These are phyloP conservation scores for Sminthurinus aureus DNA, from an alignment of 2,888 invertebrate genomes.

Conservation along the genomic window DNA sequence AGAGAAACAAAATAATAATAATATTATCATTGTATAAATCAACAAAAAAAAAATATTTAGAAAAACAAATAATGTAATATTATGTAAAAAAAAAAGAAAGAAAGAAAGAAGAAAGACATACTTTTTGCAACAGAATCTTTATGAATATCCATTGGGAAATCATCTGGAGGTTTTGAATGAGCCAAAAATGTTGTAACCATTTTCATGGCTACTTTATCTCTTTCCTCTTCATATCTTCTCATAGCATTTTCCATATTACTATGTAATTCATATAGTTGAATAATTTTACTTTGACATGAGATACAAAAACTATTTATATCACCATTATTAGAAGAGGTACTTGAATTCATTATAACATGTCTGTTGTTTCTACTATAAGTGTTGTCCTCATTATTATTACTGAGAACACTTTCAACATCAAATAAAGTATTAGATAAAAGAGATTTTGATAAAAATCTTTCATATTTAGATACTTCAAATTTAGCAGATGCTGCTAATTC, in stretches of 20 bases:
- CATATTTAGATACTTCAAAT: conserved; percentile 26
- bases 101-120: neutral
- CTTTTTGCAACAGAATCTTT: conserved; percentile 27
- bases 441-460: conserved; percentile 17
- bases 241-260: conserved; percentile 29
- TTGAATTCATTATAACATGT: neutral
- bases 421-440: neutral
- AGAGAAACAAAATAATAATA: no score
- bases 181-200: conserved; percentile 41
- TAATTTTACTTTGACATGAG: conserved; percentile 38
- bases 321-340: neutral
- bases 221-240: conserved; percentile 37
- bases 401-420: neutral
- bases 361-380: neutral
- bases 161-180: conserved; percentile 29
- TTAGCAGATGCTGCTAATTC: neutral
- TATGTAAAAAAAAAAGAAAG: no score
- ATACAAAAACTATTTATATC: conserved; percentile 36
- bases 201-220: conserved; percentile 43
- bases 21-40: no score
- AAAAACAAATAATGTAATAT: no score
- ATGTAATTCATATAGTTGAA: conserved; percentile 33
- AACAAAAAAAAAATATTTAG: no score
- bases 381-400: neutral
- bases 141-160: conserved; percentile 30